phyloP scores from a whole-genome alignment of 2,797 vertebrate genomes.

The Semaprochilodus insignis region DNA sequence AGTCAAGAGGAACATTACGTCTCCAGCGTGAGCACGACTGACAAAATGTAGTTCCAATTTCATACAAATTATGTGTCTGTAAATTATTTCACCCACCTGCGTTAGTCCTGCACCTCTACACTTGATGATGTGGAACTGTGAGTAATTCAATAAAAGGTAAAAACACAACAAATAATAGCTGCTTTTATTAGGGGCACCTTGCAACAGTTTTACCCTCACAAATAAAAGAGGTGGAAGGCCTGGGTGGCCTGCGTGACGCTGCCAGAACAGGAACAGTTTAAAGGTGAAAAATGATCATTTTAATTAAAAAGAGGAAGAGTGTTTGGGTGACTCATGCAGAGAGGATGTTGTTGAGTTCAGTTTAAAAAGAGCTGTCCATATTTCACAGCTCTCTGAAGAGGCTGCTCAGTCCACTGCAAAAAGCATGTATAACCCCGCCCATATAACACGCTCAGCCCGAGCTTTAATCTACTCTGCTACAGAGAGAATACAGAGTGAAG shows the following conservation, averaged over 20 bases:
- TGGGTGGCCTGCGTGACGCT: too few species aligned
- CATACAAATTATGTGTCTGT: not conserved
- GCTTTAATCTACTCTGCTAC: too few species aligned
- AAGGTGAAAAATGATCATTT: not conserved
- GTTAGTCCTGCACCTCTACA: not conserved
- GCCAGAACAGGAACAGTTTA: not conserved
- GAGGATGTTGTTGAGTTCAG: conserved; percentile 6
- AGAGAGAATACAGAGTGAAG: too few species aligned
- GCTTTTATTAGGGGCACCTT: not conserved
- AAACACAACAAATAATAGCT: not conserved
- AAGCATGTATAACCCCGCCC: too few species aligned
- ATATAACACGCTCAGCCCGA: too few species aligned
- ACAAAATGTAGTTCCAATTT: conserved; percentile 22
- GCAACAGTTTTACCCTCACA: not conserved
- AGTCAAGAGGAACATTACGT: conserved; percentile 28
- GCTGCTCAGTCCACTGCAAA: too few species aligned
- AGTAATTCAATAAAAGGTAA: not conserved
- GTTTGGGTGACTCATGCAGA: conserved; percentile 31
- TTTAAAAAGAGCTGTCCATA: conserved; percentile 13
- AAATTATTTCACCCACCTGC: not conserved
- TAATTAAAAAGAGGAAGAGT: too few species aligned
- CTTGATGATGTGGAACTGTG: not conserved
- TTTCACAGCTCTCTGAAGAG: conserved; percentile 8
- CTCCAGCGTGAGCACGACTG: not conserved
- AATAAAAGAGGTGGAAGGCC: too few species aligned